Base-by-base conservation (phyloP, 2,113 vertebrate species). In the Scatophagus argus region DNA sequence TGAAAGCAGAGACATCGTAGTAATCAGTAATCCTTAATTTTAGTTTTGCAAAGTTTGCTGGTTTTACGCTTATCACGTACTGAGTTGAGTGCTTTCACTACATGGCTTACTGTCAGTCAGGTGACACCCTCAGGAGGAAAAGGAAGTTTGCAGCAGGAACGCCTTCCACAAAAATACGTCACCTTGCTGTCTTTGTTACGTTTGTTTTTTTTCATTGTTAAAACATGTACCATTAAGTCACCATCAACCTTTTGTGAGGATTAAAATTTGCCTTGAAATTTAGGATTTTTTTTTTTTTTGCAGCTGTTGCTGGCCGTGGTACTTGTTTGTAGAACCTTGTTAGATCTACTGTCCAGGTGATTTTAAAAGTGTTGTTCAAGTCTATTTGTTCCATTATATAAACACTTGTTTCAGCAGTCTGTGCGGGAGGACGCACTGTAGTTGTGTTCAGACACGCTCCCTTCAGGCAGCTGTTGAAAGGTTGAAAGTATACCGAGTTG, bases 301-400 rank as follows among this genome's bases (percentile, higher is more conserved):
- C 10, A 10, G 6, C 61, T 64, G 63, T 62, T 43, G 66, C 66
- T 34, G 61, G 46, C 36, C 69, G 21, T 44, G 61, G 29, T 84
- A 79, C 68, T 74, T 70, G 68, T 84, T 73, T 86, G 61, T 81
- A 85, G 81, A 69, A 75, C 80, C 51, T 58, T 81, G 62, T 83
- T 74, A 61, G 36, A 82, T 14, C 31, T 23, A 59, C 58, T 88
- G 67, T 72, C 72, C 59, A 82, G 74, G 82, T 80, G 74, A 65
- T 84, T 83, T 56, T 19, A 39, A 38, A 80, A 76, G 34, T 34
- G 19, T 10, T 32, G 6, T 63, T 70, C 47, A 66, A 44, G 74
- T 63, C 32, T 66, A 23, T 46, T 64, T 36, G 49, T 36, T 19
- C 44, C 41, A 38, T 49, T 58, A 39, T 29, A 27, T 9, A 47